Conservation (phyloP, 2,797 vertebrate genomes). For the Pseudochaenichthys georgianus region DNA sequence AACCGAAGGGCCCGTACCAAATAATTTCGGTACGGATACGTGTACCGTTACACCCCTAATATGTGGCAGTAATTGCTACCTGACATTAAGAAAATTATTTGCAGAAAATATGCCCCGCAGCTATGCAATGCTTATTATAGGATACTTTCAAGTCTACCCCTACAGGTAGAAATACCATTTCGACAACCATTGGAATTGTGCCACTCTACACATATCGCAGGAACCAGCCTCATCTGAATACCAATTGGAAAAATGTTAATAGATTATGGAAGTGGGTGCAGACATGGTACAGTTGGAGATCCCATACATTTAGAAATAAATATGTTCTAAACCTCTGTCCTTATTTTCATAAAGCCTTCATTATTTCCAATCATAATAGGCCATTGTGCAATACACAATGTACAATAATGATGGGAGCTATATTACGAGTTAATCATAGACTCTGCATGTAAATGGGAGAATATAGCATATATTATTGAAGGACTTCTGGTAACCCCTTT, state of each 20-base stretch:
- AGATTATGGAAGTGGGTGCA: neutral
- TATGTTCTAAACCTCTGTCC: neutral
- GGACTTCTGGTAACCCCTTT: neutral
- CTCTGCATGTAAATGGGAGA: neutral
- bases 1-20: too few relatives aligned
- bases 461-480: neutral
- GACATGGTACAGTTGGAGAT: neutral
- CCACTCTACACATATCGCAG: conserved; percentile 39
- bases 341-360: neutral
- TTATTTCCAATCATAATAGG: conserved; percentile 1
- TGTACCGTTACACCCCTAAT: too few relatives aligned
- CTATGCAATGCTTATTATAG: conserved; percentile 34
- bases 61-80: conserved; percentile 32
- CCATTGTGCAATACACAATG: neutral
- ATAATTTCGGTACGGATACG: too few relatives aligned
- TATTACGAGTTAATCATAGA: neutral
- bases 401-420: neutral
- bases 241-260: conserved; percentile 23
- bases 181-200: conserved; percentile 49
- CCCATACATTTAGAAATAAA: neutral
- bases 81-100: conserved; percentile 38
- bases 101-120: conserved; percentile 21
- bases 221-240: conserved; percentile 45
- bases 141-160: conserved; percentile 29
- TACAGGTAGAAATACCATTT: conserved; percentile 34